Evolutionary conservation across 2,797 vertebrate species (phyloP).

Genomic region (Malurus splendens): DNA sequence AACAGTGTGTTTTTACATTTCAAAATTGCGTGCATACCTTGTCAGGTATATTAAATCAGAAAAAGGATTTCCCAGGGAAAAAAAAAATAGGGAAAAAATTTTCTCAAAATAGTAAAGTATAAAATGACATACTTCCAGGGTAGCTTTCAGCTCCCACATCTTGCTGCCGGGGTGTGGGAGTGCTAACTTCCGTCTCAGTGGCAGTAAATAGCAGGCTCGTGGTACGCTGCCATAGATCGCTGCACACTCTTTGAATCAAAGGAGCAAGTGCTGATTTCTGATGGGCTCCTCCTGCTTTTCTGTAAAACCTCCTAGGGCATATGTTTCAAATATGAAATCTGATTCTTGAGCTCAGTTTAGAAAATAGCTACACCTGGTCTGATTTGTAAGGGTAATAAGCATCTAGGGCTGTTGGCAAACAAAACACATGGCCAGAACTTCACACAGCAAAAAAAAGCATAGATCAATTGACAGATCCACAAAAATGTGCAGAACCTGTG

Average conservation of each 20-base stretch:
- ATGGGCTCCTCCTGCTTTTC: background rate
- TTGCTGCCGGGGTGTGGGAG: conserved; percentile 19
- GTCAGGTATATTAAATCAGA: background rate
- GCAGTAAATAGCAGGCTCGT: conserved; percentile 26
- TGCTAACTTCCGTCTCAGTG: conserved; percentile 13
- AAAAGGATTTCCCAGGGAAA: background rate
- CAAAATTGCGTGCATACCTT: background rate
- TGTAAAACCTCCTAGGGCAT: background rate
- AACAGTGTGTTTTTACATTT: background rate
- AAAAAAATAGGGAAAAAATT: fast-evolving
- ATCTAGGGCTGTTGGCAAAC: background rate
- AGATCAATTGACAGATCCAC: background rate
- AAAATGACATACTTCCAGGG: conserved; percentile 23
- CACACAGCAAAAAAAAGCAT: background rate
- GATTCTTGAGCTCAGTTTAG: background rate
- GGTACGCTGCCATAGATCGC: background rate
- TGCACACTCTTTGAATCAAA: background rate
- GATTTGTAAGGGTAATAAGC: background rate
- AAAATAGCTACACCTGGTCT: background rate
- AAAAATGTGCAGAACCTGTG: background rate
- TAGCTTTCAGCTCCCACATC: conserved; percentile 43
- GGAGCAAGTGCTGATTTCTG: conserved; percentile 1
- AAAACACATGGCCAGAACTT: background rate
- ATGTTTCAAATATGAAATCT: background rate
- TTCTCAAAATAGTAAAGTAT: background rate